A percentile compares a stretch with the other conserved stretches of the same genome.
phyloP scores from a whole-genome alignment of 2,888 invertebrate species.

The Drosophila mimica region DNA sequence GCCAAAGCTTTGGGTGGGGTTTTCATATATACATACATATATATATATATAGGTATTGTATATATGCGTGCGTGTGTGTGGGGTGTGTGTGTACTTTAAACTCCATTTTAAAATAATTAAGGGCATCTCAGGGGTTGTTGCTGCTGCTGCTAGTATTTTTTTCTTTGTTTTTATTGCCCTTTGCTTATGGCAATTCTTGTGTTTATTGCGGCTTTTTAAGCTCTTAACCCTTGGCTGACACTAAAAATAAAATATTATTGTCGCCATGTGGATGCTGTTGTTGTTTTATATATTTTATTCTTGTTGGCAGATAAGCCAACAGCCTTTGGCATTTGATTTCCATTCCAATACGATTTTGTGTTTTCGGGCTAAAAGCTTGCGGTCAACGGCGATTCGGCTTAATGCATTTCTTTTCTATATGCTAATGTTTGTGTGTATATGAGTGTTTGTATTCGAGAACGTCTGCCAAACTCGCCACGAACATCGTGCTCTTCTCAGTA shows the following conservation, averaged over 20 bases:
- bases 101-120: conserved; percentile 72
- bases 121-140: conserved; percentile 62
- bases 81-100: conserved; percentile 51
- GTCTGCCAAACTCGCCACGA: conserved; percentile 29
- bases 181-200: conserved; percentile 38
- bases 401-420: conserved; percentile 47
- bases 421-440: conserved; percentile 10
- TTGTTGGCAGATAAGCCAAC: conserved; percentile 7
- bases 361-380: conserved; percentile 38
- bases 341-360: conserved; percentile 65
- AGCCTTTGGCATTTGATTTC: conserved; percentile 53
- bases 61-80: conserved; percentile 4
- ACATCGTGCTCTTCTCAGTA: conserved; percentile 37
- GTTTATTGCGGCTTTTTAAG: conserved; percentile 46
- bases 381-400: conserved; percentile 68
- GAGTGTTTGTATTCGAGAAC: conserved; percentile 35
- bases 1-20: conserved; percentile 65
- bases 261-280: conserved; percentile 30
- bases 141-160: conserved; percentile 7
- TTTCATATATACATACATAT: conserved; percentile 4
- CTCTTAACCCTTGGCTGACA: conserved; percentile 51
- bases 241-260: conserved; percentile 44
- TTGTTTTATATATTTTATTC: conserved; percentile 22
- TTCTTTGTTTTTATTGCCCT: conserved; percentile 48
- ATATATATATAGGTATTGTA: neutral